Evolutionary conservation across 2,888 invertebrate genomes (phyloP), one percentile per base, ranked within the genome.

Genomic region (Atethmia centrago): DNA sequence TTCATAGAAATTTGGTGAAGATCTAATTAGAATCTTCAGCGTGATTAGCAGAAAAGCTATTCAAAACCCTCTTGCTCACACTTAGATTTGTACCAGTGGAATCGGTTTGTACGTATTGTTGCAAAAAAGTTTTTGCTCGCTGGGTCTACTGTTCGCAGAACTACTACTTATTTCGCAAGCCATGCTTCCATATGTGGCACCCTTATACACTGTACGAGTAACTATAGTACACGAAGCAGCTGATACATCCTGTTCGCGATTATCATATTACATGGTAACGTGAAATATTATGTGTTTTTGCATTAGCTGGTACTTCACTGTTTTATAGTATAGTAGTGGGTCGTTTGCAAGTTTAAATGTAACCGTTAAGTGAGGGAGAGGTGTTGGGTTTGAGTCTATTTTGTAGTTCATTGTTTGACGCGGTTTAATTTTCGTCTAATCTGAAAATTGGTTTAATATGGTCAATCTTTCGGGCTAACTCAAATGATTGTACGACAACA

Each of bases 191-290:
- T 14, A 63, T 42, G 73, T 45, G 19, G 21, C 51, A 42, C 72
- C 51, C n/a, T 19, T 51, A 16, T 3, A 9, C 16, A 16, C 25
- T 21, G 16, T n/a, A n/a, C n/a, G n/a, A n/a, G n/a, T 36, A 65
- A 58, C 14, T 45, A 5, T 40, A 25, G 10, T 28, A 9, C 53
- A 28, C 25, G 16, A 7, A 51, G 40, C 79, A 80, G 80, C 79
- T 79, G 80, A 55, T 36, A 42, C 65, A 36, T 80, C 55, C 58
- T 70, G 75, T 67, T 31, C 14, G 21, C 58, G 58, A 80, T 61
- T 53, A 80, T 55, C 79, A 80, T 80, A 80, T 36, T 71, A 76
- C 68, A 55, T 58, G 65, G 53, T 21, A n/a, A 25, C 16, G 28
- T n/a, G 31, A 66, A 68, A 64, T 51, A 64, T 64, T 53, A 21